These are phyloP conservation scores for Chironex yamaguchii DNA, from an alignment of 30 jellyfish, hydroid and myxozoan genomes.

Conservation along the genomic window DNA sequence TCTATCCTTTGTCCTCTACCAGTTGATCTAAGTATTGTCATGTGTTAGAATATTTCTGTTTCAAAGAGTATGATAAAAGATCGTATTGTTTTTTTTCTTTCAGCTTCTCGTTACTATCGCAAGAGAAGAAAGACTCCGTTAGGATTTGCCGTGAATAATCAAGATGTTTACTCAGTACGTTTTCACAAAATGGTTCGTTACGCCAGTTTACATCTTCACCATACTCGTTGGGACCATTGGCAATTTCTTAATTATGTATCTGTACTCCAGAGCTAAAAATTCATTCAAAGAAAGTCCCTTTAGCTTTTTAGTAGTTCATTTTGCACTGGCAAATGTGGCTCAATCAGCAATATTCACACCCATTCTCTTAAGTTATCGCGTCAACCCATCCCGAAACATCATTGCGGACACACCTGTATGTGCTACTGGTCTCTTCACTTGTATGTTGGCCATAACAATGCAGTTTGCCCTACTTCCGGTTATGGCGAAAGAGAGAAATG, in stretches of 20 bases:
- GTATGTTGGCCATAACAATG: constrained; percentile 34
- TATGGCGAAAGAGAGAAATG: constrained; percentile 13
- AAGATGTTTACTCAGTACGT: constrained; percentile 7
- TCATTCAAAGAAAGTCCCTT: background rate
- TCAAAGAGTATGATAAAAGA: no score
- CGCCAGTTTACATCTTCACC: constrained; percentile 10
- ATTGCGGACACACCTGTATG: constrained; percentile 18
- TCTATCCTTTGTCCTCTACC: no score
- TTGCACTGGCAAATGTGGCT: background rate
- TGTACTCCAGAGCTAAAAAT: background rate
- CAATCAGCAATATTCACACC: constrained; percentile 16
- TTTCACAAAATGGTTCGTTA: constrained; percentile 11
- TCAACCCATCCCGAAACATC: background rate
- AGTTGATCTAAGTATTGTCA: no score
- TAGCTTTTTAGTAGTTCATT: background rate
- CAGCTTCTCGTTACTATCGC: no score
- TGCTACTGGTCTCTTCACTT: constrained; percentile 2
- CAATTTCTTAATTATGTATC: background rate
- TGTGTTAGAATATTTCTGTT: no score
- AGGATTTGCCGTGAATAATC: no score
- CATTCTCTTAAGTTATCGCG: constrained; percentile 1
- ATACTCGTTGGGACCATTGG: constrained; percentile 9
- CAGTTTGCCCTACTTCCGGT: constrained; percentile 6
- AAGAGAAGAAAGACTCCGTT: no score
- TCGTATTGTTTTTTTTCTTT: no score